Evolutionary conservation across 2,888 invertebrate species (phyloP), one percentile per base, ranked within the genome.

Genomic region (Cephus pulcher): DNA sequence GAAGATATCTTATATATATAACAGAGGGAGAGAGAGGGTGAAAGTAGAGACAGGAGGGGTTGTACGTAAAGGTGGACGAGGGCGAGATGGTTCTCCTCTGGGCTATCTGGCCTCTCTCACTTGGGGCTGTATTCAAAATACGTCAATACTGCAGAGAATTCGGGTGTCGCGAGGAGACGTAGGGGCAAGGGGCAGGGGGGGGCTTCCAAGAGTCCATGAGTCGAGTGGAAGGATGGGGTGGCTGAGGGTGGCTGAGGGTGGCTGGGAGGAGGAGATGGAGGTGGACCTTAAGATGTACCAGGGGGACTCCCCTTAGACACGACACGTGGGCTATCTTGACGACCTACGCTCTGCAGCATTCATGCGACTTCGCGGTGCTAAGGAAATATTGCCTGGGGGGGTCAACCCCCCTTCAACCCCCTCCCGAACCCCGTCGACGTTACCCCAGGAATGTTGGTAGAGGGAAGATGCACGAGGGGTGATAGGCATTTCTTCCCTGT

Each of bases 141-240:
- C 88, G 86, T 87, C 87, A 87, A 88, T 86, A 88, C 82, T 81
- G 82, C 82, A 77, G 81, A 82, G 79, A 80, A 86, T 86, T 84
- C 78, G 79, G 79, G 80, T 82, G 81, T 83, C 82, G 79, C 68
- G 76, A 34, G 71, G 71, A 71, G 71, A 12, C 71, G 12, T 30
- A 32, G 32, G 33, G 12, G 11, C 34, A 4, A 9, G 35, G 33
- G 32, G 30, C 30, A 32, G 15, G 11, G 15, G 15, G 30, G 70
- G 70, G 32, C 33, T 12, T 12, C 12, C 33, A 71, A 12, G 71
- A 34, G 71, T 56, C 56, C 56, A 56, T 56, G 56, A 56, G 56
- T 23, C 56, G 23, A 56, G 56, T 23, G 23, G 56, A 56, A 9
- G 23, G 23, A 56, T 23, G 33, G 33, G 71, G 32, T 71, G 71